Evolutionary conservation across 2,797 vertebrate species (phyloP).

Genomic region (Gallinago solitaria): DNA sequence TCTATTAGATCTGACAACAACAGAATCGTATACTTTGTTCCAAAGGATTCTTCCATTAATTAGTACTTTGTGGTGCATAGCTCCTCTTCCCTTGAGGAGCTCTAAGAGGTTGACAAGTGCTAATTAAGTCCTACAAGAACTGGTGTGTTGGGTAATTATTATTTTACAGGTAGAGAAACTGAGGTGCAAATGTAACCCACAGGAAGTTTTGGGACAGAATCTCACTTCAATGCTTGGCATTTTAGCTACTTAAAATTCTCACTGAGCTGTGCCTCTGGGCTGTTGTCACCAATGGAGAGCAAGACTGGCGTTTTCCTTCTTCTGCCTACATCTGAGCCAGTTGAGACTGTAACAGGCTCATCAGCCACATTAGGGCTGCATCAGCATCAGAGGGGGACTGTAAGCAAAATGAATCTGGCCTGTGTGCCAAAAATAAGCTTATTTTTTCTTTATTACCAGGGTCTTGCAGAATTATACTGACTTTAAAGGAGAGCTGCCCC

Average conservation of each 20-base stretch:
- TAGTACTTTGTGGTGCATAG: slow-evolving; percentile 60
- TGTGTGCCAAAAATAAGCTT: background rate
- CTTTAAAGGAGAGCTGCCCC: background rate
- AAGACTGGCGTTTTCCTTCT: background rate
- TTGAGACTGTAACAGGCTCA: background rate
- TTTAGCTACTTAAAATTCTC: slow-evolving; percentile 15
- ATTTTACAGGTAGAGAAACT: slow-evolving; percentile 70
- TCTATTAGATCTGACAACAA: slow-evolving; percentile 72
- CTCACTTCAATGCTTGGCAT: background rate
- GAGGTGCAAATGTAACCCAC: slow-evolving; percentile 66
- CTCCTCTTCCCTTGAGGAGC: slow-evolving; percentile 67
- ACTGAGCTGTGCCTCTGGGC: background rate
- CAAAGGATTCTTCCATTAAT: slow-evolving; percentile 66
- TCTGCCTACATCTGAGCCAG: background rate
- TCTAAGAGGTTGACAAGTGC: slow-evolving; percentile 65
- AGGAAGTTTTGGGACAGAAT: slow-evolving; percentile 63
- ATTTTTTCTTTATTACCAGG: background rate
- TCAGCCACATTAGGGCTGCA: background rate
- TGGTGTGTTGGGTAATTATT: slow-evolving; percentile 65
- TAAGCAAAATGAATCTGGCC: background rate
- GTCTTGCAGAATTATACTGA: background rate
- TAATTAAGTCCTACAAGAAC: slow-evolving; percentile 69
- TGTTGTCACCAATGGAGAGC: background rate
- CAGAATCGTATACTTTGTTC: slow-evolving; percentile 52
- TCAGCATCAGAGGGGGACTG: background rate